A percentile compares a stretch with the other conserved stretches of the same genome.
Evolutionary conservation across 2,797 vertebrate species (phyloP).

Genomic region (Enteromius fasciolatus): DNA sequence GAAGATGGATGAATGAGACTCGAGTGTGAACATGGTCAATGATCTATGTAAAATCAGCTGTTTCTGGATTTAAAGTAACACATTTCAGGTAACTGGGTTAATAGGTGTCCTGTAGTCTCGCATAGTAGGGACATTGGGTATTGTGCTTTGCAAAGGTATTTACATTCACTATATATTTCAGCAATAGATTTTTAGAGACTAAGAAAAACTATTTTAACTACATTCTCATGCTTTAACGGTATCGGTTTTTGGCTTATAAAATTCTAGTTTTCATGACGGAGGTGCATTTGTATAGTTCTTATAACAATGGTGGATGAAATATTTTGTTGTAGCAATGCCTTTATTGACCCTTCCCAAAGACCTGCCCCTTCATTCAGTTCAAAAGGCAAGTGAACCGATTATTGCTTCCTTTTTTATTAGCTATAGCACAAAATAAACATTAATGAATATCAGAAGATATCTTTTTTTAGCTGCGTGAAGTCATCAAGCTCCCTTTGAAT

Average conservation of each 20-base stretch:
- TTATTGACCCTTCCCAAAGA: not conserved
- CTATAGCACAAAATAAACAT: too few species aligned
- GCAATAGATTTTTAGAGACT: not conserved
- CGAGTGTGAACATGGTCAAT: not conserved
- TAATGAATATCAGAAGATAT: too few species aligned
- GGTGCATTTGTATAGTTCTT: not conserved
- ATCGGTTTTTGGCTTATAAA: not conserved
- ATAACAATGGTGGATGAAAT: not conserved
- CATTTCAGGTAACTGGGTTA: not conserved
- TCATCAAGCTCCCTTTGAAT: too few species aligned
- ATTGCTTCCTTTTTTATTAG: too few species aligned
- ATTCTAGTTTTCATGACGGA: not conserved
- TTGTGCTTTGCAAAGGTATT: not conserved
- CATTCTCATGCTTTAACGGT: not conserved
- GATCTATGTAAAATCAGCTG: slow-evolving; percentile 1
- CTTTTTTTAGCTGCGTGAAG: too few species aligned
- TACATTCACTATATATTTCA: not conserved
- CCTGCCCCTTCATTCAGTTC: not conserved
- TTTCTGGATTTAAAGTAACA: not conserved
- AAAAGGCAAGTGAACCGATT: too few species aligned
- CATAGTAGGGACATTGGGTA: not conserved
- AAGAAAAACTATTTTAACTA: not conserved
- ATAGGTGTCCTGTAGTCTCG: not conserved
- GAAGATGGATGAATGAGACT: slow-evolving; percentile 11
- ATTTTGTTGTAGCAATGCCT: not conserved